Base-by-base conservation (phyloP, 2,888 invertebrate genomes). In the Pecten maximus region DNA sequence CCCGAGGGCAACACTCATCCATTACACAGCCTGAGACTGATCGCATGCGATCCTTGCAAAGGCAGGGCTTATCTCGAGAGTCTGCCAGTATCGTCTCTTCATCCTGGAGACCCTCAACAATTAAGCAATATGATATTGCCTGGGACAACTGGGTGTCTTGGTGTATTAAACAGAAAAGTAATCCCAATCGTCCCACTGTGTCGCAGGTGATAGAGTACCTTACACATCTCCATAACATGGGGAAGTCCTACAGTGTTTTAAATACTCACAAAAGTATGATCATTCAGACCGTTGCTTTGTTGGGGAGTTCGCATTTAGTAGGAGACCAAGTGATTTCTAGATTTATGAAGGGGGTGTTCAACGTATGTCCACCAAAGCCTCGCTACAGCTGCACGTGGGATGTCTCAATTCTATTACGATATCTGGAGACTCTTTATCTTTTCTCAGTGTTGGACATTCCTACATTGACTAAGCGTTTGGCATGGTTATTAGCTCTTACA, bases 141-240 rank as follows among this genome's bases (percentile, higher is more conserved):
- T 90, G 90, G 89, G n/a, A n/a, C 3, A 90, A 87, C 40, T 89
- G 89, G 90, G 23, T 39, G 23, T 35, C 87, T 89, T 89, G 89
- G 89, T 89, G 89, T 50, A 39, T 40, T 89, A 0, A 50, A 89
- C 35, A n/a, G 28, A 28, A n/a, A 12, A 39, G 39, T 28, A 89
- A 89, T 89, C 54, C 91, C 91, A 39, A 60, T 35, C 23, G 48
- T 28, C 89, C 89, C 19, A n/a, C 91, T 91, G 44, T 50, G n/a
- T 19, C 15, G 16, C 35, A 89, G 12, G n/a, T 89, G 60, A 10
- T 60, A 8, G 40, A 89, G 28, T 89, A 89, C 60, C n/a, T 60
- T 19, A 16, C 15, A 35, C n/a, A 39, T 39, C 39, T 89, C 23
- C 40, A 16, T n/a, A n/a, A 50, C 12, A 28, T 39, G 0, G 40